Percentiles rank a stretch among this genome's conserved stretches.
These are phyloP conservation scores for Callionymus lyra DNA, from an alignment of 2,113 vertebrate genomes.

Conservation along the genomic window DNA sequence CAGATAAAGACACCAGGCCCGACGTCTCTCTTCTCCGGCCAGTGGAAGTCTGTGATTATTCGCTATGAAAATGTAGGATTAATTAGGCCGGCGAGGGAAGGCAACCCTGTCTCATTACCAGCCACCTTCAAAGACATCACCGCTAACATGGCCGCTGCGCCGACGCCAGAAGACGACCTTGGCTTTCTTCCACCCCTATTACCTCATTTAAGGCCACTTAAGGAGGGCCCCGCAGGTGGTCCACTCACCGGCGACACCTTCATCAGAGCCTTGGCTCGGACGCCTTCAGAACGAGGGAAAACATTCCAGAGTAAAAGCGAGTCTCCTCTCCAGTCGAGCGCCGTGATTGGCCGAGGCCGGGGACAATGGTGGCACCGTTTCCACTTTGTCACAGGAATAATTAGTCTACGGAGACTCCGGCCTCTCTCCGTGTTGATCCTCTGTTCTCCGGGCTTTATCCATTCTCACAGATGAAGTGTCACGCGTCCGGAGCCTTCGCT, in stretches of 20 bases:
- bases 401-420: conserved; percentile 64
- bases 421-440: conserved; percentile 52
- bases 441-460: conserved; percentile 48
- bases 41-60: conserved; percentile 75
- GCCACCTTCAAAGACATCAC: conserved; percentile 76
- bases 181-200: conserved; percentile 78
- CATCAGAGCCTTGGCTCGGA: conserved; percentile 60
- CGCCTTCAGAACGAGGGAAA: conserved; percentile 35
- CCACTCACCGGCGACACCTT: conserved; percentile 49
- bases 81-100: conserved; percentile 83
- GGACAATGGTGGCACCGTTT: conserved; percentile 50
- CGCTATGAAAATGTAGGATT: conserved; percentile 87
- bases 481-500: conserved; percentile 32
- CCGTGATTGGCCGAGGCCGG: conserved; percentile 52
- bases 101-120: conserved; percentile 83
- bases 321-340: conserved; percentile 30
- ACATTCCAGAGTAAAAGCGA: conserved; percentile 24
- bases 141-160: conserved; percentile 69
- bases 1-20: conserved; percentile 65
- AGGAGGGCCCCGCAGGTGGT: conserved; percentile 72
- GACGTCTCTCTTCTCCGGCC: conserved; percentile 48
- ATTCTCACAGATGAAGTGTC: conserved; percentile 55
- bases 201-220: conserved; percentile 85
- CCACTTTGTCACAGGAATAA: conserved; percentile 64
- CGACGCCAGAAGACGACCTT: conserved; percentile 82